phyloP scores from a whole-genome alignment of 2,113 vertebrate species.

The Phainopepla nitens region DNA sequence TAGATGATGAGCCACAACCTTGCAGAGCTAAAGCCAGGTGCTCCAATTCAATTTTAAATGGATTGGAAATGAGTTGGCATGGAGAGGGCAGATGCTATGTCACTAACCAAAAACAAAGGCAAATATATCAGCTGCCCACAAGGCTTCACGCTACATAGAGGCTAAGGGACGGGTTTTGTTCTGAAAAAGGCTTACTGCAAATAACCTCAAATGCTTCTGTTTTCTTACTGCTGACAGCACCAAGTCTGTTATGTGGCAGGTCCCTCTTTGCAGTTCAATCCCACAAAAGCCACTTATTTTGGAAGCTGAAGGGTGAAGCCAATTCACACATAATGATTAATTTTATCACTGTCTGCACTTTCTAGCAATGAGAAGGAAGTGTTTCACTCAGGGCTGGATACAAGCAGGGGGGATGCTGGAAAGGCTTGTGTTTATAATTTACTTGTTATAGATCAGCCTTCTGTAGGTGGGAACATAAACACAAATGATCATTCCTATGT shows the following conservation, averaged over 20 bases:
- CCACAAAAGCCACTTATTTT: not conserved
- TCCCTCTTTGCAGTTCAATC: not conserved
- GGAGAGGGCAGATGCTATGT: slow-evolving; percentile 23
- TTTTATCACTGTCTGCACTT: not conserved
- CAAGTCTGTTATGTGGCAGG: not conserved
- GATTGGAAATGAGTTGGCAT: slow-evolving; percentile 30
- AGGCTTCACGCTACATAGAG: fast-evolving
- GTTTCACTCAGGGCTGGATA: not conserved
- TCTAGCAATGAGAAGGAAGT: not conserved
- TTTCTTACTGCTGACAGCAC: not conserved
- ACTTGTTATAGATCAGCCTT: not conserved
- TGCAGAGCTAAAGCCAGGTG: slow-evolving; percentile 1
- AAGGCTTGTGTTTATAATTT: not conserved
- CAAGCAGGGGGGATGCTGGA: not conserved
- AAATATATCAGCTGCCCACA: not conserved
- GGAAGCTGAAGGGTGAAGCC: not conserved
- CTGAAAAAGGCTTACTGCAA: not conserved
- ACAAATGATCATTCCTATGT: not conserved
- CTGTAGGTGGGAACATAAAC: not conserved
- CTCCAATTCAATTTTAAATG: not conserved
- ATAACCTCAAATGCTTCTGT: not conserved
- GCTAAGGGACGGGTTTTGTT: not conserved
- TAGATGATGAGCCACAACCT: not conserved
- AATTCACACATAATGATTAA: not conserved
- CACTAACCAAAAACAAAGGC: slow-evolving; percentile 40